Evolutionary conservation across 2,797 vertebrate species (phyloP), one percentile per base, ranked within the genome.

Genomic region (Anguilla marmorata): DNA sequence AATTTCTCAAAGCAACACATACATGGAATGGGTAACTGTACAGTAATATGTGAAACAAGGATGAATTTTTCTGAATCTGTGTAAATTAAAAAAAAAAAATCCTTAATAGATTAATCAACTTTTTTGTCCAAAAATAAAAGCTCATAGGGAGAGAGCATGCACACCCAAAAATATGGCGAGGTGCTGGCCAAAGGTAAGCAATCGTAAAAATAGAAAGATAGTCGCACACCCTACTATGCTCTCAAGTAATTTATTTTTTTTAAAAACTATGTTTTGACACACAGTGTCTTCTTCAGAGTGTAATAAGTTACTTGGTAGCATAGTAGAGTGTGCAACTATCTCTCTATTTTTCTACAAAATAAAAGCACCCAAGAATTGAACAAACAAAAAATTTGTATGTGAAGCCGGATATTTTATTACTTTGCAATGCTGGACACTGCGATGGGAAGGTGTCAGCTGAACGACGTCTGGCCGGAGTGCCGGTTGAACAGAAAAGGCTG

Each of bases 401-500:
- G 95, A 96, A 95, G 94, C 91, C 92, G 92, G 88, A 92, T 92
- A 92, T 91, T 95, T 94, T 94, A 97, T 95, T 97, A 97, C 98
- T 96, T 96, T 95, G 94, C 96, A 93, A 94, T 94, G 94, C 95
- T 97, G 96, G 94, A 93, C 96, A 98, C 97, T 95, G 94, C 95
- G 95, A 94, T 95, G 95, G 96, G 95, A 96, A 97, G 94, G 97
- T 98, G 98, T 96, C 97, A 98, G 95, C 96, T 98, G 97, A 98
- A 97, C 97, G 96, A 97, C 96, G 97, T 97, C 97, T 97, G 98
- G 98, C 98, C 97, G 90, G 92, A 90, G 93, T 96, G 98, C 98
- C 98, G 99, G 97, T 97, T 96, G 96, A 98, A 98, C 95, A 96
- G 96, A 96, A 97, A 97, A 97, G 95, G 94, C 93, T 92, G 93